Evolutionary conservation across 2,888 invertebrate species (phyloP).

Genomic region (Terebella lapidaria): DNA sequence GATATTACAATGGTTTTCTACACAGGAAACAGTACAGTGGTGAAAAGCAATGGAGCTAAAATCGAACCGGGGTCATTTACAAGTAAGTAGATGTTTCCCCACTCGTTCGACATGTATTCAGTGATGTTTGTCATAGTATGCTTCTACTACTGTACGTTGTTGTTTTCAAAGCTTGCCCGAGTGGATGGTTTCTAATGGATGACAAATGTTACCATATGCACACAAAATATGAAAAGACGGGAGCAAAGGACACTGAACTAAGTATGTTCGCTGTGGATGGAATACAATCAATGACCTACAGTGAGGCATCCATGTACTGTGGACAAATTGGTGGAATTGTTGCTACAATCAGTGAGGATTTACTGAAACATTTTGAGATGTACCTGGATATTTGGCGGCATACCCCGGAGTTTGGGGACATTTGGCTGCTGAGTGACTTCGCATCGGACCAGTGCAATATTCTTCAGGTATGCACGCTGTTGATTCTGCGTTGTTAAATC

Average conservation of each 20-base stretch:
- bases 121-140: no score
- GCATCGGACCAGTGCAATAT: no score
- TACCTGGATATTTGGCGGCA: not conserved
- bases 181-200: not conserved
- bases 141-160: no score
- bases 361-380: not conserved
- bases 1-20: no score
- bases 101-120: no score
- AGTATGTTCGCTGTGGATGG: not conserved
- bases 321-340: not conserved
- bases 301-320: not conserved
- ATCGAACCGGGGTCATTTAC: no score
- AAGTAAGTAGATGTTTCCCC: no score
- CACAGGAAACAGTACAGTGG: no score
- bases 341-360: not conserved
- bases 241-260: not conserved
- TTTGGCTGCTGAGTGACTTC: not conserved
- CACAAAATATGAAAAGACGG: not conserved
- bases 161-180: not conserved
- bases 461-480: no score
- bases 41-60: no score
- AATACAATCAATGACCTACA: not conserved
- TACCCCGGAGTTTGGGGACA: not conserved
- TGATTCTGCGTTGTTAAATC: no score
- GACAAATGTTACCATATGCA: not conserved